Evolutionary conservation across 2,113 vertebrate species (phyloP).

Genomic region (Perca schrenkii): DNA sequence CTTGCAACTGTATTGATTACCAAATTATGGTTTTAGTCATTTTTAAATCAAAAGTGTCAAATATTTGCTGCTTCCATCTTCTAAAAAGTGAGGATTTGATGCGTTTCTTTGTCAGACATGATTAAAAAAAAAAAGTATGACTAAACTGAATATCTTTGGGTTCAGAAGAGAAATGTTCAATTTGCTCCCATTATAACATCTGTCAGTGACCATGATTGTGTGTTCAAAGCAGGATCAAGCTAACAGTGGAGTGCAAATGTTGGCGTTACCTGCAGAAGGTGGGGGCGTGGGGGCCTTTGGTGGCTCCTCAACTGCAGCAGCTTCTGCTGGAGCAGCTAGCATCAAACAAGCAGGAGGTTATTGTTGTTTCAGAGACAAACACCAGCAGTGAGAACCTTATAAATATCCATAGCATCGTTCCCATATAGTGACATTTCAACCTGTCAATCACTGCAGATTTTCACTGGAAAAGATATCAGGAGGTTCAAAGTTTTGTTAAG

Average conservation of each 20-base stretch:
- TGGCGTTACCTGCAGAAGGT: slow-evolving; percentile 78
- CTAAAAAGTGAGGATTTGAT: not conserved
- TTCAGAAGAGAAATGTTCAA: not conserved
- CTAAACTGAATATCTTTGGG: not conserved
- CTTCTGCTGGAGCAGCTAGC: slow-evolving; percentile 74
- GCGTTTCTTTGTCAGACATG: not conserved
- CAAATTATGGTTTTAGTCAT: not conserved
- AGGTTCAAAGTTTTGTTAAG: not conserved
- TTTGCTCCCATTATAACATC: not conserved
- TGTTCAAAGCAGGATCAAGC: not conserved
- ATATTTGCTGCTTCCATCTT: not conserved
- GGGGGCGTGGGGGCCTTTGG: slow-evolving; percentile 79
- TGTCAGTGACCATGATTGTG: not conserved
- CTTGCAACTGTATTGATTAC: not conserved
- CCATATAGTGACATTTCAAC: not conserved
- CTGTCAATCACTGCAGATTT: slow-evolving; percentile 3
- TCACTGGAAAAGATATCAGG: not conserved
- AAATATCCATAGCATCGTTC: slow-evolving; percentile 9
- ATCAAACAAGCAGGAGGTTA: slow-evolving; percentile 53
- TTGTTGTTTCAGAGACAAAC: slow-evolving; percentile 30
- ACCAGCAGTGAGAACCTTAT: slow-evolving; percentile 3
- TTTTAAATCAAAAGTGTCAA: not conserved
- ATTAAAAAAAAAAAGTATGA: too few species aligned
- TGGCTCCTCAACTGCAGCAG: slow-evolving; percentile 71
- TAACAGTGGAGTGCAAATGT: not conserved